A percentile compares a stretch with the other conserved stretches of the same genome.
Conservation (phyloP, 2,113 vertebrate genomes). For the Stigmatopora nigra region DNA sequence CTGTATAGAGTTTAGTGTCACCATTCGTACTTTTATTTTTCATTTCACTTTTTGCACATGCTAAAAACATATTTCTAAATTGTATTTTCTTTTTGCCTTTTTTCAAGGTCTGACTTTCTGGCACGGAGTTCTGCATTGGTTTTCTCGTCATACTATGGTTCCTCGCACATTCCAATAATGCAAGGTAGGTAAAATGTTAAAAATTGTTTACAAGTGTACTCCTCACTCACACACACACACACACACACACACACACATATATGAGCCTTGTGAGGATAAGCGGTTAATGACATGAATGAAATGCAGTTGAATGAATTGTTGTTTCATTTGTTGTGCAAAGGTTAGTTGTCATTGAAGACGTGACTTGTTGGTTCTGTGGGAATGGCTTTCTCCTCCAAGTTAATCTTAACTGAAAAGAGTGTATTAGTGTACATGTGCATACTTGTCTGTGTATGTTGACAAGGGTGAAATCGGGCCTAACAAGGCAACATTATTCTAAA, state of each 20-base stretch:
- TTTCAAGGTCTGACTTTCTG: too few species aligned
- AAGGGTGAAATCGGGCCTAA: slow-evolving; percentile 44
- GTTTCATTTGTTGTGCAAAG: neutral
- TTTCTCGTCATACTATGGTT: too few species aligned
- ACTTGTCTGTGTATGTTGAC: slow-evolving; percentile 42
- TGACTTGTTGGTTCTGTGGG: neutral
- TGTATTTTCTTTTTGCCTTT: neutral
- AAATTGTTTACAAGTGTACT: too few species aligned
- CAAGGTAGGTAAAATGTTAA: too few species aligned
- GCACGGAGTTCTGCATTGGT: too few species aligned
- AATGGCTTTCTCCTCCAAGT: slow-evolving; percentile 25
- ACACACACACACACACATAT: too few species aligned
- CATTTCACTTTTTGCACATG: neutral
- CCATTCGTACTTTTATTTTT: neutral
- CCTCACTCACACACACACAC: too few species aligned
- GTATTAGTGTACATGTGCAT: slow-evolving; percentile 22
- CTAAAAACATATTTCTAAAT: neutral
- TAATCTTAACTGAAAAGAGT: slow-evolving; percentile 18
- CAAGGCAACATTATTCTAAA: slow-evolving; percentile 41
- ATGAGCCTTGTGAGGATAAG: too few species aligned
- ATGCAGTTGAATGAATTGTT: neutral
- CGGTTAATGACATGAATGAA: neutral
- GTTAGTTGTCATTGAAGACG: neutral
- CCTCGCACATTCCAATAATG: too few species aligned
- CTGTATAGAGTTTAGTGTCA: neutral